Percentiles rank a stretch among this genome's conserved stretches.
phyloP scores from a whole-genome alignment of 2,113 vertebrate genomes.

The Gambusia affinis region DNA sequence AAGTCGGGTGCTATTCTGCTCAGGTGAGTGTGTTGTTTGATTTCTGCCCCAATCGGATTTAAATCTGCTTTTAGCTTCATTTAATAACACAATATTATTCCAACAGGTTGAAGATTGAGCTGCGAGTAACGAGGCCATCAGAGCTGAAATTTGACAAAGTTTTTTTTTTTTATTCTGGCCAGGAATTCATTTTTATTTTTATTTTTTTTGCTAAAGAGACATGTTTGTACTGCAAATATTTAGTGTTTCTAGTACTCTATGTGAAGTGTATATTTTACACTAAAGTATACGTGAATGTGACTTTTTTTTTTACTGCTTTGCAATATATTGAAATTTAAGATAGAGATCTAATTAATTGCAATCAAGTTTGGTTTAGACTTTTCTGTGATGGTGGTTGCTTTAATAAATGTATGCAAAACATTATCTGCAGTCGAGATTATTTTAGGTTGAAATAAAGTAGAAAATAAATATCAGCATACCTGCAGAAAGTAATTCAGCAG shows the following conservation, averaged over 20 bases:
- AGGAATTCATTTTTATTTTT: background rate
- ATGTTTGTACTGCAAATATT: background rate
- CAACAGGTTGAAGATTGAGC: slow-evolving; percentile 48
- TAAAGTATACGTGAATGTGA: no score
- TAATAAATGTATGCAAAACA: background rate
- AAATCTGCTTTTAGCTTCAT: background rate
- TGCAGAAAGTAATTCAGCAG: background rate
- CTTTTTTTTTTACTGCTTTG: background rate
- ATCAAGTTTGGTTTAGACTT: background rate
- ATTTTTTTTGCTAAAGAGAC: background rate
- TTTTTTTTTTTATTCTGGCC: background rate
- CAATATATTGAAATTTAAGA: background rate
- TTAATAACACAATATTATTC: slow-evolving; percentile 3
- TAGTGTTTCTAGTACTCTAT: background rate
- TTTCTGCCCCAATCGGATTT: background rate
- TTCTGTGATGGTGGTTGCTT: background rate
- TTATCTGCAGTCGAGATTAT: background rate
- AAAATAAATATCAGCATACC: background rate
- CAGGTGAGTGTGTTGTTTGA: slow-evolving; percentile 37
- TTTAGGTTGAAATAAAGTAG: background rate
- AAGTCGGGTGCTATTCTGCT: slow-evolving; percentile 49
- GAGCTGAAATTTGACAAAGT: slow-evolving; percentile 60
- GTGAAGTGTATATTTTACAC: background rate
- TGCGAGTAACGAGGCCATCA: slow-evolving; percentile 2
- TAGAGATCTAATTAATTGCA: background rate